Base-by-base conservation (phyloP, 1,140 invertebrate genomes). In the Apis cerana region DNA sequence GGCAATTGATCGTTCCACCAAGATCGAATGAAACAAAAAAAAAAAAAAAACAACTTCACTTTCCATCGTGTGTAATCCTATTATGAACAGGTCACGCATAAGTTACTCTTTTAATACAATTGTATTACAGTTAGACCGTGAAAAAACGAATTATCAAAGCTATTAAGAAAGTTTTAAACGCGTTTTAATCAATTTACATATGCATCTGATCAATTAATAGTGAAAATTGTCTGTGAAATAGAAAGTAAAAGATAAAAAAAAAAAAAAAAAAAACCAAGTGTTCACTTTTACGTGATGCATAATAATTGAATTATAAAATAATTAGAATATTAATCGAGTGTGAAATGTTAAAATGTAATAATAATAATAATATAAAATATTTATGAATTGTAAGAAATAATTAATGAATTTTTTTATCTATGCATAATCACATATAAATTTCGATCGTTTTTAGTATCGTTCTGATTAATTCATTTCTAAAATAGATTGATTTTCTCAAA, bases 161-260 rank as follows among this genome's bases (percentile, higher is more conserved):
- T 12, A 1, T 70, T 52, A 54, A n/a, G 23, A 27, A 27, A 70
- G 33, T n/a, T 43, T 43, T 27, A 17, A 23, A 33, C 27, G 15
- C 2, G 8, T 23, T 64, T 19, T 19, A 19, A 54, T 70, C 27
- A 17, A 43, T 70, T 70, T n/a, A 54, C n/a, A 23, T 43, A 33
- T 65, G 0, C 4, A n/a, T 2, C 9, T 21, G 15, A 13, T n/a
- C 17, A 59, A 64, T 80, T 82, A 68, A 43, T 12, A 33, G 58
- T 64, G 79, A 75, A 77, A 86, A 86, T 70, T 62, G 61, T 19
- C 59, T 23, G 68, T 76, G 78, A 81, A 77, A 78, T 84, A 50
- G 82, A 86, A 86, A 84, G 82, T 67, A 15, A 54, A 79, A 48
- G 68, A 74, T 58, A 21, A 48, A 33, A 74, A 54, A 64, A 71